Percentiles rank a stretch among this genome's conserved stretches.
Evolutionary conservation across 2,797 vertebrate species (phyloP).

Genomic region (Hippopotamyrus pictus): DNA sequence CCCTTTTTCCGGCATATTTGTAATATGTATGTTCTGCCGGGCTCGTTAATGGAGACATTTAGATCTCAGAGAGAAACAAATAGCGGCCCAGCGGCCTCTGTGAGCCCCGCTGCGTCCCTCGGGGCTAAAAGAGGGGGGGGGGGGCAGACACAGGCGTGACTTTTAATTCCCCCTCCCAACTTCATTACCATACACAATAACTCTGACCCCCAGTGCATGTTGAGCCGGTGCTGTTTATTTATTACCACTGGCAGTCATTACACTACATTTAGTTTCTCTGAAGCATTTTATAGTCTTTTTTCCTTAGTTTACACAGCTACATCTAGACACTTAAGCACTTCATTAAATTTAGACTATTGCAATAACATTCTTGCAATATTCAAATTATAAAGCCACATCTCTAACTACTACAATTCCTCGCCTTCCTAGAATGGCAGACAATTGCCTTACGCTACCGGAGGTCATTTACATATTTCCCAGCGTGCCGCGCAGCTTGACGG

Average conservation of each 20-base stretch:
- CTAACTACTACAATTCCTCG: background rate
- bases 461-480: background rate
- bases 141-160: background rate
- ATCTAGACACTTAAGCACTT: background rate
- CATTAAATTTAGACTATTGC: background rate
- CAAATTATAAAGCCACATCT: background rate
- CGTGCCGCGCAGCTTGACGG: background rate
- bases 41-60: constrained; percentile 16
- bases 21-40: background rate
- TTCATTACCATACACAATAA: background rate
- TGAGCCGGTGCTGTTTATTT: background rate
- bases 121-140: background rate
- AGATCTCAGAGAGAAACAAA: constrained; percentile 21
- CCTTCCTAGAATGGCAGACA: background rate
- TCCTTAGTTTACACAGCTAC: background rate
- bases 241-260: background rate
- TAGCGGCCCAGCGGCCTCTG: background rate
- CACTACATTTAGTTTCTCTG: background rate
- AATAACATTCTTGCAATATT: background rate
- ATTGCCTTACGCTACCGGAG: background rate
- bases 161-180: background rate
- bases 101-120: background rate
- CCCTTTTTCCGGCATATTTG: background rate
- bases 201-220: background rate
- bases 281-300: background rate